Evolutionary conservation across 2,113 vertebrate genomes (phyloP).

Genomic region (Catharus minimus): DNA sequence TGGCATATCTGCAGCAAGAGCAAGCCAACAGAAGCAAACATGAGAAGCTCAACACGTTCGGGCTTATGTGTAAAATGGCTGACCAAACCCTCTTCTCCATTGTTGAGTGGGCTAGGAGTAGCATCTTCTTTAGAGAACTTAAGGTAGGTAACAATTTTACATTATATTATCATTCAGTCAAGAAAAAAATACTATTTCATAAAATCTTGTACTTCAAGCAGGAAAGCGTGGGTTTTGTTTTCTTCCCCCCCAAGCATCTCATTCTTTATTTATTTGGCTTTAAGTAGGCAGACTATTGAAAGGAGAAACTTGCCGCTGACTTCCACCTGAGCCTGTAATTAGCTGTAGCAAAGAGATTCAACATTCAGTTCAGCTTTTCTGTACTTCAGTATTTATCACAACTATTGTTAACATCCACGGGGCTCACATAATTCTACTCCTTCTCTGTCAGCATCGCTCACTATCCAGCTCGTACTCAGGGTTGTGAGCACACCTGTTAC

Average conservation of each 20-base stretch:
- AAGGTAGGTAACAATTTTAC: slow-evolving; percentile 82
- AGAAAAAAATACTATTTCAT: neutral
- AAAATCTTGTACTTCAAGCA: neutral
- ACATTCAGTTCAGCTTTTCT: neutral
- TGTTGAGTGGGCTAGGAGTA: slow-evolving; percentile 98
- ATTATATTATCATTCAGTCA: neutral
- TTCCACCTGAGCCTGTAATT: neutral
- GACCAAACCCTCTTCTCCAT: slow-evolving; percentile 99
- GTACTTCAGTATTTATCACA: neutral
- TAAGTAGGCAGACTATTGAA: neutral
- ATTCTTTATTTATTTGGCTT: neutral
- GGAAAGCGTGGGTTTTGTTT: neutral
- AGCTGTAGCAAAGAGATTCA: neutral
- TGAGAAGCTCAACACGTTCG: slow-evolving; percentile 95
- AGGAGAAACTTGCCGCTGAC: neutral
- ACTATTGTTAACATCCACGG: neutral
- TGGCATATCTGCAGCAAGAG: slow-evolving; percentile 94
- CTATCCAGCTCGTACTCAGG: neutral
- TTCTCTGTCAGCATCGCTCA: neutral
- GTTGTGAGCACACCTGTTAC: neutral
- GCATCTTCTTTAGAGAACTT: slow-evolving; percentile 97
- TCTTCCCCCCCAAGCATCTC: neutral
- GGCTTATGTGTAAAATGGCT: slow-evolving; percentile 99
- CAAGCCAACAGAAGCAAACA: slow-evolving; percentile 93
- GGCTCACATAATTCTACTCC: neutral